Evolutionary conservation across 2,797 vertebrate genomes (phyloP).

Genomic region (Gymnoscopelus microlampas): DNA sequence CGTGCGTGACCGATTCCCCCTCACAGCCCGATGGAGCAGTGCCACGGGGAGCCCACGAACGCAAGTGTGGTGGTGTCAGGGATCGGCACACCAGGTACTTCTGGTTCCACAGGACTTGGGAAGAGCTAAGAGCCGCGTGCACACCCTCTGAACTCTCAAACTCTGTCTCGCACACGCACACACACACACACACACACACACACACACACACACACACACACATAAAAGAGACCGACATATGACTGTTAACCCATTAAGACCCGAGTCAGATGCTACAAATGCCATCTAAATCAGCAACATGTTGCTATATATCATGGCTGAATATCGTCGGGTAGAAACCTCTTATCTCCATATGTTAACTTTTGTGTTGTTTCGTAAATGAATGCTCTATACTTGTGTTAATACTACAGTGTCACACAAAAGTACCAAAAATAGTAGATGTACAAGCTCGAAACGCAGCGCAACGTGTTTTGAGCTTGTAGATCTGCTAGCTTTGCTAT

Average conservation of each 20-base stretch:
- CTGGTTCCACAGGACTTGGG: constrained; percentile 68
- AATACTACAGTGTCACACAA: not conserved
- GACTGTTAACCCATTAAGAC: too few species aligned
- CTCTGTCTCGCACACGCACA: constrained; percentile 40
- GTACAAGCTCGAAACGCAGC: too few species aligned
- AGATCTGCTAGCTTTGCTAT: too few species aligned
- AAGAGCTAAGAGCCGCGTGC: constrained; percentile 65
- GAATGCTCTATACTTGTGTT: too few species aligned
- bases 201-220: not conserved
- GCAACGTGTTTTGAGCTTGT: too few species aligned
- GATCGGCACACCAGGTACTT: constrained; percentile 69
- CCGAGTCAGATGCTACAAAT: not conserved
- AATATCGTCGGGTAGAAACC: not conserved
- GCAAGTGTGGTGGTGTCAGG: constrained; percentile 76
- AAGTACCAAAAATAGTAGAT: too few species aligned
- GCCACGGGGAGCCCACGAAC: constrained; percentile 55
- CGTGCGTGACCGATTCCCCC: not conserved
- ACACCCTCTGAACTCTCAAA: constrained; percentile 75
- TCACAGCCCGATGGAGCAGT: not conserved
- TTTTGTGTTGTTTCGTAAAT: too few species aligned
- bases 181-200: constrained; percentile 4
- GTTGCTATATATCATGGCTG: too few species aligned
- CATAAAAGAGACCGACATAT: too few species aligned
- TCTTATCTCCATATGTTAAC: too few species aligned
- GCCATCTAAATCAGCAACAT: not conserved